phyloP scores from a whole-genome alignment of 2,797 vertebrate species.

The Rhabdophis nuchalis region DNA sequence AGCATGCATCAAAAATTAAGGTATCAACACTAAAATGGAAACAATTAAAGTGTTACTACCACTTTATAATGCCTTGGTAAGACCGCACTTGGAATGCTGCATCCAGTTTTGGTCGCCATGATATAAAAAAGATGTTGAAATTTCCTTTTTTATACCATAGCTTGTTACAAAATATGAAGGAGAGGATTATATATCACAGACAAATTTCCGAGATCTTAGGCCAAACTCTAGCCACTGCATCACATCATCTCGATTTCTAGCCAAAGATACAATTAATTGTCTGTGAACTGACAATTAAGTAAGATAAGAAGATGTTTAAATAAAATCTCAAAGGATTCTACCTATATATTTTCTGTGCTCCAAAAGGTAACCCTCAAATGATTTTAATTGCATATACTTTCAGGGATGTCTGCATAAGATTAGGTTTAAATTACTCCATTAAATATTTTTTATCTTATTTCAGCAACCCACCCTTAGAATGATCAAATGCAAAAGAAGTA shows the following conservation, averaged over 20 bases:
- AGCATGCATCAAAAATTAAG: neutral
- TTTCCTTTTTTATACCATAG: neutral
- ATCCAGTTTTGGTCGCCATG: neutral
- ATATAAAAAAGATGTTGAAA: neutral
- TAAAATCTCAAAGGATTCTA: neutral
- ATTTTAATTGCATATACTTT: neutral
- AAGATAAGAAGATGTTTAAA: neutral
- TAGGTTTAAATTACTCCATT: neutral
- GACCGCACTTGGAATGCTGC: neutral
- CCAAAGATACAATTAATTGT: neutral
- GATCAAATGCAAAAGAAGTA: neutral
- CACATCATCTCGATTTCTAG: neutral
- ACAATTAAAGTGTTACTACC: neutral
- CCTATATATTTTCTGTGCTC: neutral
- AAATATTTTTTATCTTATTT: neutral
- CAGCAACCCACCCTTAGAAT: neutral
- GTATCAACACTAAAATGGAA: neutral
- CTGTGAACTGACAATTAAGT: neutral
- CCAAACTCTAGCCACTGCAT: neutral
- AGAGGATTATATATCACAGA: neutral
- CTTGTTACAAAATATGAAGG: neutral
- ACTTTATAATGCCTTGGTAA: neutral
- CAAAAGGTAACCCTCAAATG: neutral
- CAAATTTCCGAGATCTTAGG: neutral
- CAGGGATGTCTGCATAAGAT: neutral